Base-by-base conservation (phyloP, 2,113 vertebrate genomes). In the Zosterops japonicus region DNA sequence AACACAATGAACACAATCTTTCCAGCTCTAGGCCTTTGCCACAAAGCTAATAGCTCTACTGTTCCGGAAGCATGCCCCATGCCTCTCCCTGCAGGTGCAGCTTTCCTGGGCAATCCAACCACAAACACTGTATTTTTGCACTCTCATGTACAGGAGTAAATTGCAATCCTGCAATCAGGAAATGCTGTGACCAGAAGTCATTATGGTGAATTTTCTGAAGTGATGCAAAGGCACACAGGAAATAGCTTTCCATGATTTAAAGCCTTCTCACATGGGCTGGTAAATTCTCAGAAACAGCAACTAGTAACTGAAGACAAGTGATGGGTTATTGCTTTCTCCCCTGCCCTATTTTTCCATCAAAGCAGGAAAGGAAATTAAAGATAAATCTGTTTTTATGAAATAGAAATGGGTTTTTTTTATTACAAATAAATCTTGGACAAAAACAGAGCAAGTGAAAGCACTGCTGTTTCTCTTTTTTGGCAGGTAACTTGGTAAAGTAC, bases 1-100 rank as follows among this genome's bases (percentile, higher is more conserved):
- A 84, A 68, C 56, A 78, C 93, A 94, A 68, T 78, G 72, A 92
- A 68, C 15, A 33, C 68, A 94, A 31, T 79, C 49, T 93, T 94
- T 95, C 91, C 95, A 95, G 76, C 89, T 95, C 89, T 78, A 95
- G 91, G 89, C 77, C 80, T 95, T 75, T 81, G 87, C 94, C 91
- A 93, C 89, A 93, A 91, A 84, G 61, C 91, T 72, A 94, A 79
- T 71, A 89, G 86, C 72, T 94, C 72, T 59, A 7, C 83, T 96
- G 77, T 94, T 97, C 91, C 2, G 2, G 93, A 94, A 94, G 89
- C 81, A 87, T 72, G 87, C 57, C 36, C 53, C 49, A 12, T 68
- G 81, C 61, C 33, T 90, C n/a, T 89, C 69, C 81, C 76, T 83
- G 76, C 83, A 93, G 93, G 86, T 94, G 83, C 89, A 84, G 87